These are phyloP conservation scores for Ennomos fuscantarius DNA, from an alignment of 2,888 invertebrate genomes.

Conservation along the genomic window DNA sequence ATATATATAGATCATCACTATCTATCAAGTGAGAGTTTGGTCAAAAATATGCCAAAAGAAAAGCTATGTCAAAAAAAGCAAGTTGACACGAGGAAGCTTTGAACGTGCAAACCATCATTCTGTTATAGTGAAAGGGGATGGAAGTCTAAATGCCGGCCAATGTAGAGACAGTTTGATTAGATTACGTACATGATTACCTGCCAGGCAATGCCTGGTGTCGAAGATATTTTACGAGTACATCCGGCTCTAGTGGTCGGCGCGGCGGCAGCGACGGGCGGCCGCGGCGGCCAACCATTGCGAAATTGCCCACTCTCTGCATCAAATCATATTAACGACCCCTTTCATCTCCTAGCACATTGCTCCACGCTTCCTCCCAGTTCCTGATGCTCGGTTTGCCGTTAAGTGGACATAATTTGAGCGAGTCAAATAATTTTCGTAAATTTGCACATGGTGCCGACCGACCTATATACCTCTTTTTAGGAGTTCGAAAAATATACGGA, in stretches of 20 bases:
- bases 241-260: not conserved
- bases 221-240: conserved; percentile 5
- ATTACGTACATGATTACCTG: too few species aligned
- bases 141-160: too few species aligned
- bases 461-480: not conserved
- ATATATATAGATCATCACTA: too few species aligned
- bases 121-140: too few species aligned
- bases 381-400: conserved; percentile 9
- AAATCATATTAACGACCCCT: conserved; percentile 28
- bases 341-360: conserved; percentile 20
- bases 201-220: conserved; percentile 11
- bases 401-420: conserved; percentile 11
- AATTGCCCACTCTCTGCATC: conserved; percentile 24
- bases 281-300: conserved; percentile 18
- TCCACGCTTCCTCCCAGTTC: conserved; percentile 6
- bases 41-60: too few species aligned
- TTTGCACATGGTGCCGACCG: not conserved
- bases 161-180: too few species aligned
- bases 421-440: conserved; percentile 1
- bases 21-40: too few species aligned
- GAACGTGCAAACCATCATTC: too few species aligned
- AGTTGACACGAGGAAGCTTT: too few species aligned
- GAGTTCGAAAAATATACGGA: too few species aligned
- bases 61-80: too few species aligned
- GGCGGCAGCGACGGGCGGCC: not conserved